Conservation (phyloP, 2,113 vertebrate genomes). For the Shinisaurus crocodilurus region DNA sequence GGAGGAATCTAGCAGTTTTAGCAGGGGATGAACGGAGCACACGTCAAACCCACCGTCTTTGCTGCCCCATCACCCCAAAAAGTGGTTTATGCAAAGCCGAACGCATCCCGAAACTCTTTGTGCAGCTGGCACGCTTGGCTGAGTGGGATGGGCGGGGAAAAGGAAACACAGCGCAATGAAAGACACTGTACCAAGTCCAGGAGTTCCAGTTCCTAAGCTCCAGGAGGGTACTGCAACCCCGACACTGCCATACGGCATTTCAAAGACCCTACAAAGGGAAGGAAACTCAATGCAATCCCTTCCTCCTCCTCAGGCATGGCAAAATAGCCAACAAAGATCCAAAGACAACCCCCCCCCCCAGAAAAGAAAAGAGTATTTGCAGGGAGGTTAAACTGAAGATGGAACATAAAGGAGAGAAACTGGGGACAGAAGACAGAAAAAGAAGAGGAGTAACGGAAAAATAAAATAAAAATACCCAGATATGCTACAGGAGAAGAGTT, state of each 20-base stretch:
- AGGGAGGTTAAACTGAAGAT: background rate
- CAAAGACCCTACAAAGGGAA: background rate
- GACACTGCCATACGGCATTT: background rate
- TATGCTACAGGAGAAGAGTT: background rate
- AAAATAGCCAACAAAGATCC: background rate
- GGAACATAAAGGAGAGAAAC: background rate
- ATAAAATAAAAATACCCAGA: background rate
- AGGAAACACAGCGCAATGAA: background rate
- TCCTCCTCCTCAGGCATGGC: background rate
- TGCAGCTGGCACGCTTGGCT: background rate
- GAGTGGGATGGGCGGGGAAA: background rate
- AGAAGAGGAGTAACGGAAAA: too few species aligned
- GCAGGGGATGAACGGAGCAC: background rate
- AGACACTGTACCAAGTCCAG: too few species aligned
- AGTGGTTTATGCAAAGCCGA: background rate
- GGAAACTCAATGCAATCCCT: too few species aligned
- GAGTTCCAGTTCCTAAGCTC: background rate
- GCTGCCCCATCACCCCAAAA: background rate
- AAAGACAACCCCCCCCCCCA: background rate
- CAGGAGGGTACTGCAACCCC: too few species aligned
- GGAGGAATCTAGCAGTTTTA: background rate
- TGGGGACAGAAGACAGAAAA: background rate
- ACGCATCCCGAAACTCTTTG: fast-evolving
- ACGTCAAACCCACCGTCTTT: background rate
- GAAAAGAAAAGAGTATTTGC: background rate